Conservation (phyloP, 2,797 vertebrate species). For the Hemitrygon akajei region DNA sequence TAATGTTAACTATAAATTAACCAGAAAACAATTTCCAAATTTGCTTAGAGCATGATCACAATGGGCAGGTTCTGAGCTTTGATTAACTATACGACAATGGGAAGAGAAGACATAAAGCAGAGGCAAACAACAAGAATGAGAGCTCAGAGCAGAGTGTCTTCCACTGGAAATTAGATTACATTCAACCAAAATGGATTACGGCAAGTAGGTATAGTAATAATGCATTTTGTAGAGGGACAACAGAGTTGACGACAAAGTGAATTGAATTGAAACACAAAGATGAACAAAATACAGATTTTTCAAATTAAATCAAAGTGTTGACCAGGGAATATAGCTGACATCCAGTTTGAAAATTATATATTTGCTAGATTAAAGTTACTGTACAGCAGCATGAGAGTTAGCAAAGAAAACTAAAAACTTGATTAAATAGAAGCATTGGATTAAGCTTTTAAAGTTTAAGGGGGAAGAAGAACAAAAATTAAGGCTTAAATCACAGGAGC, state of each 20-base stretch:
- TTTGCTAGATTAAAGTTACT: background rate
- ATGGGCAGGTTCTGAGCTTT: background rate
- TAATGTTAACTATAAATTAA: background rate
- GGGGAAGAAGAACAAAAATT: too few relatives aligned
- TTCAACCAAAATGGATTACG: background rate
- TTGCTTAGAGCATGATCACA: background rate
- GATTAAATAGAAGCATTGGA: background rate
- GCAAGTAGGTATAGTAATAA: background rate
- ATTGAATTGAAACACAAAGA: background rate
- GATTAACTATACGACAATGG: background rate
- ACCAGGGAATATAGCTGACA: background rate
- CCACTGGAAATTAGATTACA: background rate
- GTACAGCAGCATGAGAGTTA: background rate
- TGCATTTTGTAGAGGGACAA: background rate
- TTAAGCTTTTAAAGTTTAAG: background rate
- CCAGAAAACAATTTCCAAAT: background rate
- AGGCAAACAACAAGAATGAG: background rate
- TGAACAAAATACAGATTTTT: background rate
- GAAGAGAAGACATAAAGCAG: background rate
- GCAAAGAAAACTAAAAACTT: background rate
- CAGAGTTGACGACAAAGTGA: background rate
- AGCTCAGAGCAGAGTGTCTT: background rate
- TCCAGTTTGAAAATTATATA: background rate
- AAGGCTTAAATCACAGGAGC: too few relatives aligned
- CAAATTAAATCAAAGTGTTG: background rate